These are phyloP conservation scores for Brassicogethes aeneus DNA, from an alignment of 2,888 invertebrate species.

Conservation along the genomic window DNA sequence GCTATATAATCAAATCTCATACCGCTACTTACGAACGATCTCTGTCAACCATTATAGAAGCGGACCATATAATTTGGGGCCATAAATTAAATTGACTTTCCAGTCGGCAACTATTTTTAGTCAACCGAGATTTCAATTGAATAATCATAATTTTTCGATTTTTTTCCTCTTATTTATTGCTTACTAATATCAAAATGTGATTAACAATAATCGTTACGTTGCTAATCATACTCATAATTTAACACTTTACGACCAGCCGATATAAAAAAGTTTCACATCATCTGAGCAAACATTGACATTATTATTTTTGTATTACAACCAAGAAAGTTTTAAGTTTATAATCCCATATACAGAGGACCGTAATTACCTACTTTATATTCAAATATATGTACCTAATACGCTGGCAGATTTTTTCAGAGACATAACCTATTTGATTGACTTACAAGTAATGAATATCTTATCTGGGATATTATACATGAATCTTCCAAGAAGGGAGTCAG, in stretches of 20 bases:
- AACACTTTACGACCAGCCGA: background rate
- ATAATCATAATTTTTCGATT: slow-evolving; percentile 8
- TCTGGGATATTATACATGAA: no score
- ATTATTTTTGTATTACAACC: no score
- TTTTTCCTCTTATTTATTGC: slow-evolving; percentile 1
- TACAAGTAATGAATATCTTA: no score
- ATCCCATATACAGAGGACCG: no score
- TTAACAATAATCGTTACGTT: background rate
- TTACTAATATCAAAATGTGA: slow-evolving; percentile 2
- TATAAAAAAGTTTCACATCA: no score
- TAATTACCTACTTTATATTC: no score
- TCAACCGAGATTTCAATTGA: slow-evolving; percentile 22
- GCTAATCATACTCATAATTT: background rate
- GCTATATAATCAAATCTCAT: slow-evolving; percentile 2
- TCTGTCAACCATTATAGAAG: slow-evolving; percentile 37
- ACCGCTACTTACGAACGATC: slow-evolving; percentile 11
- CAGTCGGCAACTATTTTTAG: slow-evolving; percentile 24
- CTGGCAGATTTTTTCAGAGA: no score
- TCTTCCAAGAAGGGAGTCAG: no score
- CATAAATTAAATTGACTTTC: slow-evolving; percentile 39
- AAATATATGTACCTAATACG: no score
- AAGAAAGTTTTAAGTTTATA: no score
- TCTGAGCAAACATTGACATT: no score
- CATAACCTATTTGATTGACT: no score
- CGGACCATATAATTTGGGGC: slow-evolving; percentile 40